These are phyloP conservation scores for Lasiommata megera DNA, from an alignment of 2,888 invertebrate species.

Conservation along the genomic window DNA sequence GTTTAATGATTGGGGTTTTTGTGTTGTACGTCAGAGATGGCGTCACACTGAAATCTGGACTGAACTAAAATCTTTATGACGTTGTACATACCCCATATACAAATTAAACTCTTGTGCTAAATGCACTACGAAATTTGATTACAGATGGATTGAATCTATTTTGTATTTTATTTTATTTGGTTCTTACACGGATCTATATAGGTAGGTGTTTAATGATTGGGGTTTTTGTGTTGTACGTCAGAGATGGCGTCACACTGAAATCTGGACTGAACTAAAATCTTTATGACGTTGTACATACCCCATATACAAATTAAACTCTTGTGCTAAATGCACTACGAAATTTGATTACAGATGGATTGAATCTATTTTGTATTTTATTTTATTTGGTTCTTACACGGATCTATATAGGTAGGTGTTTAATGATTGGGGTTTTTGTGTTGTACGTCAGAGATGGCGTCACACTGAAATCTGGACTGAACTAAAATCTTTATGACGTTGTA, in stretches of 20 bases:
- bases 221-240: neutral
- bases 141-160: too few relatives aligned
- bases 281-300: too few relatives aligned
- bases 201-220: neutral
- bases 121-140: too few relatives aligned
- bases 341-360: too few relatives aligned
- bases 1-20: neutral
- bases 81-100: too few relatives aligned
- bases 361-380: too few relatives aligned
- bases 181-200: neutral
- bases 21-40: neutral
- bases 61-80: neutral
- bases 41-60: neutral
- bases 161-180: too few relatives aligned
- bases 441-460: neutral
- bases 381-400: conserved; percentile 1
- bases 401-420: neutral
- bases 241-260: neutral
- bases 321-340: too few relatives aligned
- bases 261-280: neutral
- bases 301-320: too few relatives aligned
- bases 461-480: neutral
- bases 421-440: neutral
- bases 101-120: too few relatives aligned
- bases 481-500: neutral